Evolutionary conservation across 2,113 vertebrate species (phyloP).

Genomic region (Mesembrinibis cayennensis): DNA sequence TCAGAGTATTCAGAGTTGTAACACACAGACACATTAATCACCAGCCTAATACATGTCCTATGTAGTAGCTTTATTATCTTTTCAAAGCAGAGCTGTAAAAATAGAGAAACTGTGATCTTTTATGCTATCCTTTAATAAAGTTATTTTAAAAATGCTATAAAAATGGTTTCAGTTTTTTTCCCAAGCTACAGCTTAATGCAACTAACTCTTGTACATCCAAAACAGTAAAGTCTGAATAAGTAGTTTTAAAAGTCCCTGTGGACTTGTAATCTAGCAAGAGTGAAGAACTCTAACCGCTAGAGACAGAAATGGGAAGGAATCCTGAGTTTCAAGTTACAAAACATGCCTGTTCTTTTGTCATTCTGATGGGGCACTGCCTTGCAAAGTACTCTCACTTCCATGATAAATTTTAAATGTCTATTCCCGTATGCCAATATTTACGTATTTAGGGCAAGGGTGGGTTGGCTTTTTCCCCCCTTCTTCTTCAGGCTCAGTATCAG

Average conservation of each 20-base stretch:
- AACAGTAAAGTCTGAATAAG: constrained; percentile 71
- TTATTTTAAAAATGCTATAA: constrained; percentile 71
- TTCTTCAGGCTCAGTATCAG: background rate
- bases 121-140: constrained; percentile 64
- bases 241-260: constrained; percentile 69
- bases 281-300: constrained; percentile 64
- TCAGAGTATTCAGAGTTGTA: background rate
- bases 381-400: constrained; percentile 12
- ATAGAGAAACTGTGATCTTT: constrained; percentile 65
- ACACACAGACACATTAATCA: constrained; percentile 59
- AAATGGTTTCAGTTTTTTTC: constrained; percentile 52
- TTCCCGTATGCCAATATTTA: background rate
- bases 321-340: constrained; percentile 49
- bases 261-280: constrained; percentile 65
- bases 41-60: constrained; percentile 38
- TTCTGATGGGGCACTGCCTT: background rate
- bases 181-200: constrained; percentile 59
- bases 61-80: constrained; percentile 64
- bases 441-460: background rate
- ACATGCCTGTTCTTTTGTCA: constrained; percentile 41
- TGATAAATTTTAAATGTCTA: background rate
- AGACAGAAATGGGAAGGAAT: constrained; percentile 64
- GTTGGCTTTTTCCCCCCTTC: accelerated
- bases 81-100: constrained; percentile 62
- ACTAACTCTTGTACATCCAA: constrained; percentile 65